A percentile compares a stretch with the other conserved stretches of the same genome.
These are phyloP conservation scores for Coluber constrictor DNA, from an alignment of 2,797 vertebrate species.

Conservation along the genomic window DNA sequence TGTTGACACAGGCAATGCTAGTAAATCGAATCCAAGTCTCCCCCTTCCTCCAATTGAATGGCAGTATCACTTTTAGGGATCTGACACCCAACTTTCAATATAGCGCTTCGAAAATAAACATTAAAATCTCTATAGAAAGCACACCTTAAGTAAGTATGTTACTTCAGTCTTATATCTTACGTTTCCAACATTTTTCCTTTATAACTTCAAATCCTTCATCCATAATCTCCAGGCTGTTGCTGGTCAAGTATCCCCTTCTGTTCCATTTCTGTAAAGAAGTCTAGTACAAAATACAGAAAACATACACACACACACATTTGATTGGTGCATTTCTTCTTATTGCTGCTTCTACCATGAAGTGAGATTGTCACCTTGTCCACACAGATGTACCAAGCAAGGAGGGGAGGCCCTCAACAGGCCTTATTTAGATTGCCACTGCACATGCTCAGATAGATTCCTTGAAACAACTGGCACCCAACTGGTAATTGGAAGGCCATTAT, in stretches of 20 bases:
- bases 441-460: not conserved
- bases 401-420: not conserved
- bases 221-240: not conserved
- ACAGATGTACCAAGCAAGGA: not conserved
- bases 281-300: not conserved
- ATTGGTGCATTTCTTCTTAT: not conserved
- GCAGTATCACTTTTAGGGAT: no score
- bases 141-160: not conserved
- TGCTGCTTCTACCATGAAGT: not conserved
- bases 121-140: not conserved
- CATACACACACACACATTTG: not conserved
- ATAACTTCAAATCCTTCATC: not conserved
- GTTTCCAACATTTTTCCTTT: not conserved
- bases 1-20: no score
- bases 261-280: not conserved
- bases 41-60: no score
- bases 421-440: not conserved
- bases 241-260: not conserved
- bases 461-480: not conserved
- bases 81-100: not conserved
- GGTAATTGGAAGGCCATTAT: not conserved
- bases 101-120: not conserved
- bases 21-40: no score
- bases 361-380: not conserved
- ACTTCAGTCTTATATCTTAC: not conserved